Evolutionary conservation across 2,888 invertebrate genomes (phyloP).

Genomic region (Graphium colonna): DNA sequence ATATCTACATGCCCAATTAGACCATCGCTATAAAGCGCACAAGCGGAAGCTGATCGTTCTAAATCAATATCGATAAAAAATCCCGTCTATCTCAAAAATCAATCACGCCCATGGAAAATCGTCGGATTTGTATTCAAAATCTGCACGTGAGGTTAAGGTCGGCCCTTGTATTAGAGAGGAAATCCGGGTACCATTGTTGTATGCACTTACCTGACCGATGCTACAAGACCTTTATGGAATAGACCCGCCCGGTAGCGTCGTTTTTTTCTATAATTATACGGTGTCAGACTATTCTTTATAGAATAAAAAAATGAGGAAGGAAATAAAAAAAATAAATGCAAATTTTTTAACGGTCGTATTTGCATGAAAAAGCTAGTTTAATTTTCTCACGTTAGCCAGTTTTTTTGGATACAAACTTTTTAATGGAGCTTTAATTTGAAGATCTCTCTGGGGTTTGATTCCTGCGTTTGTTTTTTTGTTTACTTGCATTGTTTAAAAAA

Average conservation of each 20-base stretch:
- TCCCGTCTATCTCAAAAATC: conserved; percentile 72
- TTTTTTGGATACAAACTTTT: conserved; percentile 56
- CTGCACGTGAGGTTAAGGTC: conserved; percentile 75
- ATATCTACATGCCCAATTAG: not conserved
- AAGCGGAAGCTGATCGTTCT: conserved; percentile 47
- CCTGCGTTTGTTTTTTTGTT: conserved; percentile 47
- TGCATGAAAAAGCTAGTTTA: conserved; percentile 54
- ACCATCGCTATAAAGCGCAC: not conserved
- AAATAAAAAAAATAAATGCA: conserved; percentile 57
- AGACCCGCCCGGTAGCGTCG: conserved; percentile 42
- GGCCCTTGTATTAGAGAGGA: conserved; percentile 76
- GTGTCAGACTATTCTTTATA: conserved; percentile 45
- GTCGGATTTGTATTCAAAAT: conserved; percentile 61
- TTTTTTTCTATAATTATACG: conserved; percentile 65
- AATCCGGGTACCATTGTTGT: conserved; percentile 75
- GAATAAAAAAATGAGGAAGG: conserved; percentile 36
- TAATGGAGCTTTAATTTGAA: conserved; percentile 79
- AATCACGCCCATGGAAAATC: conserved; percentile 77
- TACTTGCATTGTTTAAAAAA: conserved; percentile 67
- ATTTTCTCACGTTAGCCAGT: conserved; percentile 75
- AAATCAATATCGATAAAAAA: conserved; percentile 49
- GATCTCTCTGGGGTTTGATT: conserved; percentile 79
- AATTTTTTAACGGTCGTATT: conserved; percentile 71
- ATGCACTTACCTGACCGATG: conserved; percentile 73
- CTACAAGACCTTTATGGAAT: conserved; percentile 57